Conservation (phyloP, 1,140 invertebrate genomes). For the Sycobia sp. region DNA sequence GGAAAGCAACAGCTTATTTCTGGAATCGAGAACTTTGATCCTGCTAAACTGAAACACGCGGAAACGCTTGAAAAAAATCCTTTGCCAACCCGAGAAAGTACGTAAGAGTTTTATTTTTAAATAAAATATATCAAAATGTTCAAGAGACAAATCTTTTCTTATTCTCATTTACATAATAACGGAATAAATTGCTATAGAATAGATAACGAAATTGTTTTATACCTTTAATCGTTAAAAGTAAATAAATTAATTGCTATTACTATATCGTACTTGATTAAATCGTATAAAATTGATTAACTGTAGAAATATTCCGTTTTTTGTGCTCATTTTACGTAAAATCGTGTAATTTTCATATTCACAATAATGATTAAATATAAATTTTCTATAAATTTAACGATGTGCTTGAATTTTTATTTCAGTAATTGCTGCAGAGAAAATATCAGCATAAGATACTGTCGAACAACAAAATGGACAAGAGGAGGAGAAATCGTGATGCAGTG, state of each 20-base stretch:
- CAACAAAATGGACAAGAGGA: constrained; percentile 33
- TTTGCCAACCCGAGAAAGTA: constrained; percentile 75
- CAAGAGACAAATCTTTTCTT: no score
- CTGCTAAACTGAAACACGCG: constrained; percentile 83
- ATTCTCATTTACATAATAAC: no score
- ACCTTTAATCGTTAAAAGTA: no score
- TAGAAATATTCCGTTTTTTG: no score
- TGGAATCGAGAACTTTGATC: constrained; percentile 87
- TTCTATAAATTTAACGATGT: not conserved
- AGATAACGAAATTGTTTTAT: no score
- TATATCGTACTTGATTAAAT: no score
- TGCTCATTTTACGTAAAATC: no score
- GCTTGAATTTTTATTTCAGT: constrained; percentile 44
- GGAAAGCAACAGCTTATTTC: constrained; percentile 83
- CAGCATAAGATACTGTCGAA: constrained; percentile 40
- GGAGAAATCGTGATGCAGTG: constrained; percentile 33
- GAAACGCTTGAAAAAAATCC: constrained; percentile 90
- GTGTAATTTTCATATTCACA: no score
- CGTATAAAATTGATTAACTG: no score
- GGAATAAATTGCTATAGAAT: no score
- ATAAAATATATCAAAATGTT: no score
- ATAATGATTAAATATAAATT: not conserved
- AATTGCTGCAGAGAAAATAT: constrained; percentile 46
- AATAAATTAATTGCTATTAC: no score
- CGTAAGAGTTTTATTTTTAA: not conserved